Evolutionary conservation across 2,113 vertebrate genomes (phyloP), one percentile per base, ranked within the genome.

Genomic region (Mixornis gularis): DNA sequence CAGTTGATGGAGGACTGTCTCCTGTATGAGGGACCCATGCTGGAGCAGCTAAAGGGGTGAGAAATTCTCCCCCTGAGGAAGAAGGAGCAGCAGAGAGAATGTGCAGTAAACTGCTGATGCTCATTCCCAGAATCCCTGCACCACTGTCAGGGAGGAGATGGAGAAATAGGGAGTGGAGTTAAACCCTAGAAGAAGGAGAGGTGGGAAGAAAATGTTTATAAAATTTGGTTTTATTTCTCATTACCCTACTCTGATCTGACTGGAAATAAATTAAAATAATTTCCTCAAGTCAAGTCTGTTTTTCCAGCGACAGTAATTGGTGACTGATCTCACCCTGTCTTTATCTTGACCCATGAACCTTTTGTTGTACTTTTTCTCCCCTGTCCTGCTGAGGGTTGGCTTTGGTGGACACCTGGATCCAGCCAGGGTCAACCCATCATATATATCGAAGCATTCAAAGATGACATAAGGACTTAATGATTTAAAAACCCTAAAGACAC

Each of bases 301-400:
- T 69, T 76, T 17, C 40, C 26, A 44, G 17, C 24, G 62, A 13
- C 34, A 29, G 29, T 15, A 74, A 68, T 10, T 20, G 25, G 6
- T 46, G 40, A 53, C n/a, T 27, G 34, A 55, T 32, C 30, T 36
- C 2, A 0, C 17, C 15, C 12, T 62, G 46, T 41, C 9, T 46
- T 62, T 69, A 41, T 62, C 48, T 74, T 1, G 0, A 62, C 12
- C 34, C 34, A 32, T 10, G 8, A 62, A 32, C 7, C 2, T 43
- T 55, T 41, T 76, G 4, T 22, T 62, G 14, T 12, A 8, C 32
- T 55, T 89, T 76, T 34, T 32, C 14, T 55, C 18, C 34, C 17
- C 18, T 69, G 26, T 18, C 15, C 48, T 76, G 21, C 34, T 62
- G 34, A 41, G 30, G 3, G 12, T 29, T 26, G 62, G 13, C 62